Conservation (phyloP, 2,113 vertebrate species). For the Lathamus discolor region DNA sequence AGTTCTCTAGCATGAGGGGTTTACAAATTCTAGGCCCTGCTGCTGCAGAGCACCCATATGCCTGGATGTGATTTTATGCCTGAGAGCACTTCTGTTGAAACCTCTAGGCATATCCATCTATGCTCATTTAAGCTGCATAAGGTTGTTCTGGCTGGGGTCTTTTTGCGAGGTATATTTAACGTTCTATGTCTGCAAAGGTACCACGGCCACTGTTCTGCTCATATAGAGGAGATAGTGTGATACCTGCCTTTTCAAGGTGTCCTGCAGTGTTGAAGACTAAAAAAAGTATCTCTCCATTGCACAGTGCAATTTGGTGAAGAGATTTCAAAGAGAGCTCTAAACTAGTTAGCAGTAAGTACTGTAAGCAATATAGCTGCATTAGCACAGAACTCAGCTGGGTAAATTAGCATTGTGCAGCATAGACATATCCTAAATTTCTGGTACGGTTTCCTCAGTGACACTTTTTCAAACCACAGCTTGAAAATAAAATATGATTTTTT, state of each 20-base stretch:
- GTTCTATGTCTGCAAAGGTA: background rate
- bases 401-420: constrained; percentile 21
- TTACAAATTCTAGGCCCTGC: background rate
- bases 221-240: background rate
- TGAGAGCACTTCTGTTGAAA: background rate
- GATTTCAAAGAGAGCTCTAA: background rate
- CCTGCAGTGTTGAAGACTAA: background rate
- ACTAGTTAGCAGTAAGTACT: constrained; percentile 17
- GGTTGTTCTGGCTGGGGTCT: background rate
- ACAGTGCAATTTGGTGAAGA: background rate
- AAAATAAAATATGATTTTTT: background rate
- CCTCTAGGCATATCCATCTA: background rate
- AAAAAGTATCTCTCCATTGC: background rate
- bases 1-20: background rate
- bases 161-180: background rate
- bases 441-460: background rate
- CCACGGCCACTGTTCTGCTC: background rate
- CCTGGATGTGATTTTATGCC: background rate
- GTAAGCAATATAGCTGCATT: constrained; percentile 28
- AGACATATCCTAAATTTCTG: constrained; percentile 28
- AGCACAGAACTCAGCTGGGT: background rate
- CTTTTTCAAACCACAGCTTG: background rate
- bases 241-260: background rate
- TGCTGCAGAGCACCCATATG: background rate
- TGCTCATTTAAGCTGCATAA: background rate